Conservation (phyloP, 2,888 invertebrate species). For the Papilio elwesi region DNA sequence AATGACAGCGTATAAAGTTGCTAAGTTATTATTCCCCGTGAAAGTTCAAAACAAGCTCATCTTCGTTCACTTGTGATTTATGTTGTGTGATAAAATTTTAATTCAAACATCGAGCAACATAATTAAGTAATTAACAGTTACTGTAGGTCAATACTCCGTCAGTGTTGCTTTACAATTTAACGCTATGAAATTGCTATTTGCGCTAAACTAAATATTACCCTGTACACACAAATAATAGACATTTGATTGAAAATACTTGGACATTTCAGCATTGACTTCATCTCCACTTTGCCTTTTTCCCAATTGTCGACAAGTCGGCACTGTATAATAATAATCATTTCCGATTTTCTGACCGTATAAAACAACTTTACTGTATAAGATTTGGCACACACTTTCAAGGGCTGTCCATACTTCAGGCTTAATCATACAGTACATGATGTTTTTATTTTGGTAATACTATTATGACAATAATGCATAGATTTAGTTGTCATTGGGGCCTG, state of each 20-base stretch:
- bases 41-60: conserved; percentile 68
- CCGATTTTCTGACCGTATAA: no score
- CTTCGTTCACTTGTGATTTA: conserved; percentile 53
- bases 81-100: conserved; percentile 46
- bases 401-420: neutral
- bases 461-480: no score
- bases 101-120: conserved; percentile 46
- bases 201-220: neutral
- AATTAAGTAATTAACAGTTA: conserved; percentile 54
- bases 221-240: no score
- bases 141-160: conserved; percentile 41
- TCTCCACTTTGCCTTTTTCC: no score
- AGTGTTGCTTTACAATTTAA: conserved; percentile 27
- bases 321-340: no score
- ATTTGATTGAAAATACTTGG: no score
- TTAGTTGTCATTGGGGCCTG: no score
- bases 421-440: neutral
- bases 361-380: no score
- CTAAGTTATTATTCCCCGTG: conserved; percentile 63
- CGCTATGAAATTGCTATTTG: conserved; percentile 7
- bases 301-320: no score
- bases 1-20: conserved; percentile 53
- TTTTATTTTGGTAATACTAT: neutral
- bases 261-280: no score
- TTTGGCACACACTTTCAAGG: neutral